These are phyloP conservation scores for Rhopalosiphum maidis DNA, from an alignment of 1,140 invertebrate genomes.

Conservation along the genomic window DNA sequence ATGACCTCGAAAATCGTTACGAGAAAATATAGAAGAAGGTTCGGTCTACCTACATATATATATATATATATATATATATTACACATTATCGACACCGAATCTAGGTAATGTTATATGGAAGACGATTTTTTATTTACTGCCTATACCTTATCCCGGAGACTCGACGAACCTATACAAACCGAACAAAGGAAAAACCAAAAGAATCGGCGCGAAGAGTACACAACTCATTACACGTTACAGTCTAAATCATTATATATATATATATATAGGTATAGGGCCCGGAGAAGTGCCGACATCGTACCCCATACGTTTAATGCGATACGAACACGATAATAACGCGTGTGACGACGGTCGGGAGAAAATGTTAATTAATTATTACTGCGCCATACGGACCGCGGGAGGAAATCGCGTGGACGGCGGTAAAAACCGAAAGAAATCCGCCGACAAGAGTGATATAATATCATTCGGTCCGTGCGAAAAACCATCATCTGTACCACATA, in stretches of 20 bases:
- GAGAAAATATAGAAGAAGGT: background rate
- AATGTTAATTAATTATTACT: background rate
- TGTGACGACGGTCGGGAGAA: background rate
- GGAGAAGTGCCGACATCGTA: too few species aligned
- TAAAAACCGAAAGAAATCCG: background rate
- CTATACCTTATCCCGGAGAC: background rate
- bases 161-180: background rate
- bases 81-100: conserved; percentile 29
- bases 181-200: background rate
- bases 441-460: background rate
- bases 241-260: too few species aligned
- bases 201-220: background rate
- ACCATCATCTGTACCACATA: background rate
- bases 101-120: conserved; percentile 41
- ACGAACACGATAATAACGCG: background rate
- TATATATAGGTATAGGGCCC: too few species aligned
- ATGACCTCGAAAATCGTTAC: conserved; percentile 54
- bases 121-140: background rate
- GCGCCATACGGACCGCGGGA: background rate
- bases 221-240: background rate
- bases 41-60: conserved; percentile 6
- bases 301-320: background rate
- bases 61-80: too few species aligned
- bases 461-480: background rate
- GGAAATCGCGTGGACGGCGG: background rate